Conservation (phyloP, 2,113 vertebrate genomes). For the Gopherus evgoodei region DNA sequence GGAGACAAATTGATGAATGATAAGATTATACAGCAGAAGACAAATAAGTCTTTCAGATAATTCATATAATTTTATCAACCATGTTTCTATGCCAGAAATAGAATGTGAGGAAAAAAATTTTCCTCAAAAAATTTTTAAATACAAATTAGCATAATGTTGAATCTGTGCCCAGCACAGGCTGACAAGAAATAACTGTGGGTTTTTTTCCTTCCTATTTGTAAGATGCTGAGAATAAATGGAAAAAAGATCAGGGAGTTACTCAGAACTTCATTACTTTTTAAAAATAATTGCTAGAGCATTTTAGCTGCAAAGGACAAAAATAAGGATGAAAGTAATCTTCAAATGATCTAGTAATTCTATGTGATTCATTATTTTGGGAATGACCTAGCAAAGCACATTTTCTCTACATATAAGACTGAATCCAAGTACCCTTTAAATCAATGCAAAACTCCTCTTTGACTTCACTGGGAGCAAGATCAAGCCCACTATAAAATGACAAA, state of each 20-base stretch:
- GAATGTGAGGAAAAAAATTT: not conserved
- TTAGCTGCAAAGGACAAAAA: too few relatives aligned
- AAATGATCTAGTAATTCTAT: rapidly evolving
- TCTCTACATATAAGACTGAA: rapidly evolving
- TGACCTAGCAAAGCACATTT: rapidly evolving
- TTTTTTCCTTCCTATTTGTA: not conserved
- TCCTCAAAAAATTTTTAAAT: not conserved
- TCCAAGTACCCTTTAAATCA: rapidly evolving
- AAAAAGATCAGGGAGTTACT: not conserved
- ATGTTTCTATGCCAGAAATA: not conserved
- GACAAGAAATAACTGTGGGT: not conserved
- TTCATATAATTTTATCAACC: not conserved
- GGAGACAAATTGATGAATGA: not conserved
- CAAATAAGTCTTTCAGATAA: not conserved
- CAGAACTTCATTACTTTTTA: not conserved
- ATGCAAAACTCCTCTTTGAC: not conserved
- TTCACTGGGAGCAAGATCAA: not conserved
- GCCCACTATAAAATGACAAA: too few relatives aligned
- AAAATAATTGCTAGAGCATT: not conserved
- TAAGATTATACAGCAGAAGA: not conserved
- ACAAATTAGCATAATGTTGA: not conserved
- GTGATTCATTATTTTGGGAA: rapidly evolving
- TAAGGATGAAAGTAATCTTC: too few relatives aligned
- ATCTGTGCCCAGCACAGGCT: not conserved
- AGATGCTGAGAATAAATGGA: not conserved